phyloP scores from a whole-genome alignment of 2,797 vertebrate species.

The Australoheros facetus region DNA sequence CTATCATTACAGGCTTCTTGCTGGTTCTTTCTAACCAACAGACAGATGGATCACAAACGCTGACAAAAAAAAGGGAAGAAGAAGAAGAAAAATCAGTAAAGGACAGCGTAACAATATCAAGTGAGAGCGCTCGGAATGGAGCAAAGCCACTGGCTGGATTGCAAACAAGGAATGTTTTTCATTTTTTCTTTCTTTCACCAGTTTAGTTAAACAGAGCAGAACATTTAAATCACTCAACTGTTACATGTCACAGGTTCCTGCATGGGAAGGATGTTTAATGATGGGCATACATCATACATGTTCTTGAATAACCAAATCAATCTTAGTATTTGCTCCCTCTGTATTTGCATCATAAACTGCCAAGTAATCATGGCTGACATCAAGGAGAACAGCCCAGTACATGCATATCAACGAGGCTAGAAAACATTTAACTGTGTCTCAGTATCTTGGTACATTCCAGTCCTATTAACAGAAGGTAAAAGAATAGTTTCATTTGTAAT shows the following conservation, averaged over 20 bases:
- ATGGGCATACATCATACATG: constrained; percentile 48
- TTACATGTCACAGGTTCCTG: constrained; percentile 51
- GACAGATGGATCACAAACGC: constrained; percentile 60
- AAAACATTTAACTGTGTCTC: not conserved
- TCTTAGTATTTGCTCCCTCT: constrained; percentile 2
- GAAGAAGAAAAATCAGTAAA: not conserved
- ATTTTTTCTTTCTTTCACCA: constrained; percentile 22
- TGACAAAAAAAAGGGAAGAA: constrained; percentile 44
- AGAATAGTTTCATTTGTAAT: not conserved
- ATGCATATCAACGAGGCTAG: not conserved
- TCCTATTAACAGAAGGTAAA: not conserved
- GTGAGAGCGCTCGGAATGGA: constrained; percentile 32
- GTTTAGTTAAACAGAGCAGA: constrained; percentile 48
- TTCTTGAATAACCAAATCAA: constrained; percentile 20
- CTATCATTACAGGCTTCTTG: constrained; percentile 34
- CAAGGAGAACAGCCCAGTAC: not conserved
- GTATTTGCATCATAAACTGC: not conserved
- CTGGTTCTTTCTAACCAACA: constrained; percentile 62
- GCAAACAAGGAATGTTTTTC: constrained; percentile 37
- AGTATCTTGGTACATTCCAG: not conserved
- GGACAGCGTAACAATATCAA: constrained; percentile 65
- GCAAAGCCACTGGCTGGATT: constrained; percentile 42
- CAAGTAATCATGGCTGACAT: not conserved
- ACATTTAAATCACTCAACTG: constrained; percentile 54
- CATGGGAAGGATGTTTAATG: constrained; percentile 25